phyloP scores from a whole-genome alignment of 2,113 vertebrate genomes.

The Otolemur garnettii region DNA sequence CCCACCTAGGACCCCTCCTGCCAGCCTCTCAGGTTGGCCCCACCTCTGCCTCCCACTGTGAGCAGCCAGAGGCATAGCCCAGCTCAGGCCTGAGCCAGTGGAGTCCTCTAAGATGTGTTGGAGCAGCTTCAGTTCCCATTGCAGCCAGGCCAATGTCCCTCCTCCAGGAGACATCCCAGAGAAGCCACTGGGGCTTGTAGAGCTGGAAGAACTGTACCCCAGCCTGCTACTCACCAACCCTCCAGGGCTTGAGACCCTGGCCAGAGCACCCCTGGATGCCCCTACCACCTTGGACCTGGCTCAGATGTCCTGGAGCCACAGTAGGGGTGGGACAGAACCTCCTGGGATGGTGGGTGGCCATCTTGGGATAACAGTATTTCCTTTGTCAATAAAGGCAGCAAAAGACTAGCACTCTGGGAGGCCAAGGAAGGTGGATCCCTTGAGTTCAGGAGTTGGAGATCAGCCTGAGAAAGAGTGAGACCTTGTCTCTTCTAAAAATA shows the following conservation, averaged over 20 bases:
- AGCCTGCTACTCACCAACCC: not conserved
- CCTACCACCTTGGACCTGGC: not conserved
- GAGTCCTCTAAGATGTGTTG: too few species aligned
- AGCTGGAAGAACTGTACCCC: not conserved
- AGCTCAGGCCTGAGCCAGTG: not conserved
- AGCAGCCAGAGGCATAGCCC: not conserved
- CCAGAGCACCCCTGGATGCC: not conserved
- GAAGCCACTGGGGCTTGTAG: rapidly evolving
- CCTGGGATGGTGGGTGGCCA: too few species aligned
- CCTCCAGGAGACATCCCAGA: not conserved
- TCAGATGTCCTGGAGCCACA: not conserved
- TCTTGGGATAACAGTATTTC: not conserved
- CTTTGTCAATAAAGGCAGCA: not conserved
- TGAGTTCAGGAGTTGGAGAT: too few species aligned
- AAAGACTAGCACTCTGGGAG: too few species aligned
- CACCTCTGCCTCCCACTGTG: not conserved
- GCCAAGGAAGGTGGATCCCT: too few species aligned
- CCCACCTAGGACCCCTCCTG: rapidly evolving
- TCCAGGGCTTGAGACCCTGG: not conserved
- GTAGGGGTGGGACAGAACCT: not conserved
- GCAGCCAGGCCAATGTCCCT: rapidly evolving
- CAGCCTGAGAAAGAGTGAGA: too few species aligned
- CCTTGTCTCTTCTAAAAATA: too few species aligned
- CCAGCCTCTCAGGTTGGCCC: not conserved
- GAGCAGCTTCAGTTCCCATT: rapidly evolving